phyloP scores from a whole-genome alignment of 1,140 invertebrate species.

The Laodelphax striatellus region DNA sequence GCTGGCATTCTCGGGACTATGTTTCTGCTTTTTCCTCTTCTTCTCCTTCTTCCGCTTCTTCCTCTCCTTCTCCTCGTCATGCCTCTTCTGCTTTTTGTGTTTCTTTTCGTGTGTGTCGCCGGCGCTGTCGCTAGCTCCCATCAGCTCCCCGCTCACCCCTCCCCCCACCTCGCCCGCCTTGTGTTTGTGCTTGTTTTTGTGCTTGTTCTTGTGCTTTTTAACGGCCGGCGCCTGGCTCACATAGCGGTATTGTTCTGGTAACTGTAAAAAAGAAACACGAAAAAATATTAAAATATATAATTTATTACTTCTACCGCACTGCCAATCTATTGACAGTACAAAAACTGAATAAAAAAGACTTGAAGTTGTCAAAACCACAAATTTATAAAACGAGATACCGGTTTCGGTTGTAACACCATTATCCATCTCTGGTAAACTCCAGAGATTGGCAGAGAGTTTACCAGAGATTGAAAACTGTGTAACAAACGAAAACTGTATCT shows the following conservation, averaged over 20 bases:
- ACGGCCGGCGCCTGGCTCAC: slow-evolving; percentile 82
- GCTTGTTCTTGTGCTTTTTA: slow-evolving; percentile 89
- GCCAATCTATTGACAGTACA: no score
- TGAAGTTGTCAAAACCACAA: no score
- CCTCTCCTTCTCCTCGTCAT: slow-evolving; percentile 87
- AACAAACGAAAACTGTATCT: no score
- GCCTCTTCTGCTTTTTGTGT: slow-evolving; percentile 88
- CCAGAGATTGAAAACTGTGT: no score
- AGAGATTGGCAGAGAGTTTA: no score
- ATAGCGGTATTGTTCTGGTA: slow-evolving; percentile 92
- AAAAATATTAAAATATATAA: not conserved
- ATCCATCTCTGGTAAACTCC: no score
- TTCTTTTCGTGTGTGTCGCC: slow-evolving; percentile 86
- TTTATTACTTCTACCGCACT: no score
- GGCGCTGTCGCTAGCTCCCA: slow-evolving; percentile 48
- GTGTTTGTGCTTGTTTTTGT: slow-evolving; percentile 83
- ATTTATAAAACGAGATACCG: no score
- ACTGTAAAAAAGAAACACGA: slow-evolving; percentile 38
- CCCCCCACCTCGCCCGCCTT: slow-evolving; percentile 42
- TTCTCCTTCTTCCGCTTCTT: slow-evolving; percentile 94
- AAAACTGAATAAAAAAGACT: no score
- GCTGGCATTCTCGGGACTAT: slow-evolving; percentile 74
- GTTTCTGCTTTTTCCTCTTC: slow-evolving; percentile 87
- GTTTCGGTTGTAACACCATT: no score
- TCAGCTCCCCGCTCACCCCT: slow-evolving; percentile 21